These are phyloP conservation scores for Drosophila pallidifrons DNA, from an alignment of 1,140 invertebrate species.

Conservation along the genomic window DNA sequence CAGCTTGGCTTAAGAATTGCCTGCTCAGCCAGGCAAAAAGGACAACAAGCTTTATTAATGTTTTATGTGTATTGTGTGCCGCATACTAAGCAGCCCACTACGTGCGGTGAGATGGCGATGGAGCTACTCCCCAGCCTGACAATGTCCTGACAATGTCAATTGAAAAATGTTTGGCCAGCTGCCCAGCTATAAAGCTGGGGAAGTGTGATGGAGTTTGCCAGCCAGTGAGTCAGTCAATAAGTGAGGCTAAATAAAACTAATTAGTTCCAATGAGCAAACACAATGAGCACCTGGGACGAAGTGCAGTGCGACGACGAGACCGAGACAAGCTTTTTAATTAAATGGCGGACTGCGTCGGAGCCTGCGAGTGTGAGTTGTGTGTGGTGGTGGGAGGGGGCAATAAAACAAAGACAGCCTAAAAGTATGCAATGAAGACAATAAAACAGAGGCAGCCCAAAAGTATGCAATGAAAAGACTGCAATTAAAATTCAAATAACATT, in stretches of 20 bases:
- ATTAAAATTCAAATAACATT: constrained; percentile 84
- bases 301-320: constrained; percentile 12
- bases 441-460: constrained; percentile 76
- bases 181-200: background rate
- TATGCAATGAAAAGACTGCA: constrained; percentile 80
- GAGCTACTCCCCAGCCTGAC: background rate
- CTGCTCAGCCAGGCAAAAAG: constrained; percentile 67
- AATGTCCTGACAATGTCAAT: constrained; percentile 72
- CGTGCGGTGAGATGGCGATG: constrained; percentile 8
- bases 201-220: background rate
- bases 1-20: constrained; percentile 40
- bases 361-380: too few relatives aligned
- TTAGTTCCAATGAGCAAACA: constrained; percentile 80
- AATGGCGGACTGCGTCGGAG: constrained; percentile 40
- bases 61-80: constrained; percentile 82
- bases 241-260: constrained; percentile 74
- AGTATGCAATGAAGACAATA: constrained; percentile 48
- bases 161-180: constrained; percentile 62
- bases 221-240: constrained; percentile 61
- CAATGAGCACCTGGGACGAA: constrained; percentile 51
- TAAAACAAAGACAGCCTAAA: constrained; percentile 3
- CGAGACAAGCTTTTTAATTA: constrained; percentile 73
- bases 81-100: constrained; percentile 65
- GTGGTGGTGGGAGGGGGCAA: background rate
- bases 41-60: constrained; percentile 83